These are phyloP conservation scores for Saccostrea cuccullata DNA, from an alignment of 1,140 invertebrate species.

Conservation along the genomic window DNA sequence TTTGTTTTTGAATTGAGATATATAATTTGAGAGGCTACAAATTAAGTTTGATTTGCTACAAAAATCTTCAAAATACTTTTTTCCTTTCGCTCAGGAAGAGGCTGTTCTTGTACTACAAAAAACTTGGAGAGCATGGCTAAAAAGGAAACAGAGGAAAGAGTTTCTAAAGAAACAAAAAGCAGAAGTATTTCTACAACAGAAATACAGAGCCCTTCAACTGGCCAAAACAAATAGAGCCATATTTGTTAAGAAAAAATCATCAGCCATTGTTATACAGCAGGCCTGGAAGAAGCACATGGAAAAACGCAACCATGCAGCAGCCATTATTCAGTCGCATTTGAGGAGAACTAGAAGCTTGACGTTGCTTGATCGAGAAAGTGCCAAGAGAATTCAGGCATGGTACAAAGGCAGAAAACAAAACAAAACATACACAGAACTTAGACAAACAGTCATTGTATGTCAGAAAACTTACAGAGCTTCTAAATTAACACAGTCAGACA, in stretches of 20 bases:
- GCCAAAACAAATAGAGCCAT: neutral
- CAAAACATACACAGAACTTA: conserved; percentile 41
- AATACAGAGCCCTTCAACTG: neutral
- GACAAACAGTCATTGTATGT: conserved; percentile 6
- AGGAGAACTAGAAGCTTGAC: too few species aligned
- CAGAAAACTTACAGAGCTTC: conserved; percentile 30
- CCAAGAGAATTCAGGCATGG: too few species aligned
- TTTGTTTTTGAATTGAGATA: too few species aligned
- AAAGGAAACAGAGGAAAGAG: conserved; percentile 24
- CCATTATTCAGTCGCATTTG: neutral
- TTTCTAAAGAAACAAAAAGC: conserved; percentile 54
- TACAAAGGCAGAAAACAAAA: too few species aligned
- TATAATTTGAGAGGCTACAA: too few species aligned
- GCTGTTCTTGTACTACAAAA: conserved; percentile 72
- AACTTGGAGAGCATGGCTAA: conserved; percentile 54
- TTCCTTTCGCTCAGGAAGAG: too few species aligned
- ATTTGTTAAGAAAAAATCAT: conserved; percentile 36
- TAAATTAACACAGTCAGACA: neutral
- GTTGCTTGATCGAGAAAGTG: too few species aligned
- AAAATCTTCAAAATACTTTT: too few species aligned
- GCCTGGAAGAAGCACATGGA: conserved; percentile 40
- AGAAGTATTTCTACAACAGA: conserved; percentile 60
- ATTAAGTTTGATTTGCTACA: too few species aligned
- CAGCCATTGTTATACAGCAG: conserved; percentile 54
- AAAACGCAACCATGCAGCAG: too few species aligned